Base-by-base conservation (phyloP, 2,113 vertebrate genomes). In the Marcusenius ussheri region DNA sequence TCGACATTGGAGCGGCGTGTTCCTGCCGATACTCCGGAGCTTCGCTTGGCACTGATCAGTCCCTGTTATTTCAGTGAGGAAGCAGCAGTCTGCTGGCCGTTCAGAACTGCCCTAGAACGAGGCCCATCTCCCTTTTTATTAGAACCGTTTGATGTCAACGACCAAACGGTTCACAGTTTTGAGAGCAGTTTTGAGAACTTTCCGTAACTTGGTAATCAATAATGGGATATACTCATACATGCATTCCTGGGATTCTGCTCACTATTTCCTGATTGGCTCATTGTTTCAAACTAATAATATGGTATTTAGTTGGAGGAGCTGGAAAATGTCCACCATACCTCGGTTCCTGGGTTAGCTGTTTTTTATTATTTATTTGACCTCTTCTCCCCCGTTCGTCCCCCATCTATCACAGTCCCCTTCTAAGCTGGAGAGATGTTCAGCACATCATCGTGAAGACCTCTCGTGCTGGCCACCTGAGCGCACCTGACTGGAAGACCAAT, bases 401-500 rank as follows among this genome's bases (percentile, higher is more conserved):
- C 45, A 9, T 49, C 47, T 93, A 91, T 46, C 92, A 27, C 93
- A 99, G 98, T 96, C 93, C 97, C 91, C 96, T 96, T 94, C 95
- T 99, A 93, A 97, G 98, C 89, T 99, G 98, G 98, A 97, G 98
- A 94, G 98, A 99, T 84, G 97, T 99, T 89, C 98, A 99, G 93
- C 98, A 99, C 94, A 99, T 99, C 93, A 99, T 99, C 93, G 98
- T 99, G 88, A 99, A 97, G 94, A 99, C 98, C 42, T 99, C 98
- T 89, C 96, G 97, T 93, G 96, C 98, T 13, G 98, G 98, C 94
- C 98, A 99, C 95, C 96, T 99, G 93, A 99, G 97, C 89, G 98
- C 98, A 92, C 97, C 98, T 51, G 98, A 99, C 96, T 99, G 98
- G 98, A 99, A 99, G 96, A 99, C 97, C 89, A 99, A 99, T 94